Evolutionary conservation across 2,888 invertebrate species (phyloP).

Genomic region (Noctuana brunneofusca): DNA sequence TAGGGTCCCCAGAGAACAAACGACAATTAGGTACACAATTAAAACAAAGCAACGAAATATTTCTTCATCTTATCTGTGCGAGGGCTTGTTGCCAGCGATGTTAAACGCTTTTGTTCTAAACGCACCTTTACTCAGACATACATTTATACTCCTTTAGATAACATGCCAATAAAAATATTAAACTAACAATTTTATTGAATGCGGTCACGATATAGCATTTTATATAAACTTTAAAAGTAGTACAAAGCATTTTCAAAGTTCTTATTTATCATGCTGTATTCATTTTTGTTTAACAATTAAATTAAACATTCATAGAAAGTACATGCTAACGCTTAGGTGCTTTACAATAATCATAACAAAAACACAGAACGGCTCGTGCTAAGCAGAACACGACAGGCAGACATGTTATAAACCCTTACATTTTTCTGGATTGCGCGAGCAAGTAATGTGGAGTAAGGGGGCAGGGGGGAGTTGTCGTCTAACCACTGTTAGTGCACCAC

Average conservation of each 20-base stretch:
- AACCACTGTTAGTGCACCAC: constrained; percentile 85
- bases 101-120: constrained; percentile 1
- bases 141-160: background rate
- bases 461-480: constrained; percentile 89
- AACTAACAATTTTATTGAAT: background rate
- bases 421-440: constrained; percentile 87
- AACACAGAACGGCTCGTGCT: constrained; percentile 32
- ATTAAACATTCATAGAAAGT: background rate
- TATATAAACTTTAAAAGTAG: background rate
- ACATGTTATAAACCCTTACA: constrained; percentile 83
- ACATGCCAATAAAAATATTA: background rate
- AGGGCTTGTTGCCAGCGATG: background rate
- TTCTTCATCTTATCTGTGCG: background rate
- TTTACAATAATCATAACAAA: constrained; percentile 18
- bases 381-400: constrained; percentile 47
- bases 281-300: background rate
- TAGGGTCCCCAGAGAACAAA: too few species aligned
- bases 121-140: background rate
- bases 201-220: background rate
- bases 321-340: background rate
- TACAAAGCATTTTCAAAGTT: background rate
- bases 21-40: too few species aligned
- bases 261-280: background rate
- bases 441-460: constrained; percentile 86
- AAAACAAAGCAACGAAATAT: background rate